phyloP scores from a whole-genome alignment of 2,113 vertebrate species.

The Eonycteris spelaea region DNA sequence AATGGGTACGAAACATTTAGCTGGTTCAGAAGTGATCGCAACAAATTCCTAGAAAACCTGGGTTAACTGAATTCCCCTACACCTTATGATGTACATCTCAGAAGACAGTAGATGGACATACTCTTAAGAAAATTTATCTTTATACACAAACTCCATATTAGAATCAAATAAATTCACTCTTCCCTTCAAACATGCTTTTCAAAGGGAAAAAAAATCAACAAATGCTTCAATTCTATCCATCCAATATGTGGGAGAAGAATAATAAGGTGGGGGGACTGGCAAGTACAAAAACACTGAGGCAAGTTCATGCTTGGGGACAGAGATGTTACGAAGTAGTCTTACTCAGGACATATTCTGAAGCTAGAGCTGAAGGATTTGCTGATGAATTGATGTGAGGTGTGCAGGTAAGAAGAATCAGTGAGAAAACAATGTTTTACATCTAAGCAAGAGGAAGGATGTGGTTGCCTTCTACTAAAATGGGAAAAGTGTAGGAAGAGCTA shows the following conservation, averaged over 20 bases:
- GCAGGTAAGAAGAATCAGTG: not conserved
- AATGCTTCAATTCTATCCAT: not conserved
- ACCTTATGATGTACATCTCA: not conserved
- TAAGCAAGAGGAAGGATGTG: not conserved
- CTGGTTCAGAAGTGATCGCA: not conserved
- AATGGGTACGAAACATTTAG: not conserved
- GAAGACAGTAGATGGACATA: not conserved
- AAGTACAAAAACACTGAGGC: not conserved
- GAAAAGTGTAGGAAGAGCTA: not conserved
- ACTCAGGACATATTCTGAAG: rapidly evolving
- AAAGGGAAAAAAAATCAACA: not conserved
- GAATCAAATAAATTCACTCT: not conserved
- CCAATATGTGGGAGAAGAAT: not conserved
- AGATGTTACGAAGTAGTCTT: rapidly evolving
- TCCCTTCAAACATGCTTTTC: not conserved
- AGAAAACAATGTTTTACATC: not conserved
- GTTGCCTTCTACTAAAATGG: not conserved
- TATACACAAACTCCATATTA: not conserved
- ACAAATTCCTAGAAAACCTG: not conserved
- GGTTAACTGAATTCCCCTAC: not conserved
- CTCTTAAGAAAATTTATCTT: not conserved
- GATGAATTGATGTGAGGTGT: not conserved
- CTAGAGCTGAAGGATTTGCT: no score
- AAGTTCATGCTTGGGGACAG: not conserved
- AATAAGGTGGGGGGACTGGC: not conserved